These are phyloP conservation scores for Cryptomyrus ogoouensis DNA, from an alignment of 2,113 vertebrate species.

Conservation along the genomic window DNA sequence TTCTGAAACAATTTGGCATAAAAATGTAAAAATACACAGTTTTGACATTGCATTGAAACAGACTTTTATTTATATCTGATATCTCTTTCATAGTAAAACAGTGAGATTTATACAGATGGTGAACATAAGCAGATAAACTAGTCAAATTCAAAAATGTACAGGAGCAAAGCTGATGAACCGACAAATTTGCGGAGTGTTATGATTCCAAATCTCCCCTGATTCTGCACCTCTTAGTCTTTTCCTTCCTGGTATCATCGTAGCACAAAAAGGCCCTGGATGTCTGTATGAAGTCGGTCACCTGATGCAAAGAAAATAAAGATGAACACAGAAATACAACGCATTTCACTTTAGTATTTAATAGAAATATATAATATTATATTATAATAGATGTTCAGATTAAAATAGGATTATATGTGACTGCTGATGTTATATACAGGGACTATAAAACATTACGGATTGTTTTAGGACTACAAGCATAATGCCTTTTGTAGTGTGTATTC, in stretches of 20 bases:
- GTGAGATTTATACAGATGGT: not conserved
- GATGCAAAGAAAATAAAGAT: slow-evolving; percentile 61
- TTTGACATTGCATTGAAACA: not conserved
- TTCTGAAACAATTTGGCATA: not conserved
- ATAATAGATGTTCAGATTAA: not conserved
- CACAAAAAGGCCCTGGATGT: slow-evolving; percentile 60
- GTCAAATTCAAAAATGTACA: not conserved
- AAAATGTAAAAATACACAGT: not conserved
- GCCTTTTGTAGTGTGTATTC: not conserved
- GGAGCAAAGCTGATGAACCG: not conserved
- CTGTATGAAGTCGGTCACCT: slow-evolving; percentile 61
- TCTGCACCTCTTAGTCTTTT: slow-evolving; percentile 60
- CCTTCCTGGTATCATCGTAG: slow-evolving; percentile 67
- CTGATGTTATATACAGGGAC: not conserved
- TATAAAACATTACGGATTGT: not conserved
- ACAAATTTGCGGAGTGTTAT: too few relatives aligned
- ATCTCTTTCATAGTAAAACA: not conserved
- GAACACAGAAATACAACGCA: not conserved
- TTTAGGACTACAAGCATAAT: not conserved
- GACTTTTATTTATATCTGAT: not conserved
- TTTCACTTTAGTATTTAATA: not conserved
- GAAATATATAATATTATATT: not conserved
- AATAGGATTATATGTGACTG: not conserved
- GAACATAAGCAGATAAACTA: not conserved
- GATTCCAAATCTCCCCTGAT: slow-evolving; percentile 46